phyloP scores from a whole-genome alignment of 2,113 vertebrate species.

The Ellobius talpinus region DNA sequence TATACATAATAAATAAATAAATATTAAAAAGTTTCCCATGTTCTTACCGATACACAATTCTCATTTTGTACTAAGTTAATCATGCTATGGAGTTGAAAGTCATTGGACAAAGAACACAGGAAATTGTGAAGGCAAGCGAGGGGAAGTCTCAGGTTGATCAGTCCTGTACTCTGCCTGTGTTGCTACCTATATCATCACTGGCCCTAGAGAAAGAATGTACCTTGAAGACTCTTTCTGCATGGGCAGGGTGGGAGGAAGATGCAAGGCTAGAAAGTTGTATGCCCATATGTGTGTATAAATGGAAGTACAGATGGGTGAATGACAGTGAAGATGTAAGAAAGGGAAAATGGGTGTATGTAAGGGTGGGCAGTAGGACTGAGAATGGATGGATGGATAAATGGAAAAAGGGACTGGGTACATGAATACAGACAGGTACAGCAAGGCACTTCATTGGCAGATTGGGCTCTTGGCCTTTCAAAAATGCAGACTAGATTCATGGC shows the following conservation, averaged over 20 bases:
- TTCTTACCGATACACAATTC: background rate
- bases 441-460: background rate
- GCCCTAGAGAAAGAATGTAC: background rate
- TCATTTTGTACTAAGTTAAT: background rate
- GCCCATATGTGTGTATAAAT: background rate
- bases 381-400: too few species aligned
- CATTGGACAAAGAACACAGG: background rate
- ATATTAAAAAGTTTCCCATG: fast-evolving
- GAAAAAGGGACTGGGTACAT: background rate
- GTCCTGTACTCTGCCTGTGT: background rate
- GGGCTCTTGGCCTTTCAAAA: background rate
- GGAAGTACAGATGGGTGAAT: background rate
- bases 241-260: background rate
- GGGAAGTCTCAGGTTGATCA: fast-evolving
- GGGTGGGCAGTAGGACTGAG: fast-evolving
- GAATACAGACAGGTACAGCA: background rate
- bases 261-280: background rate
- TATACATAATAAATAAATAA: too few species aligned
- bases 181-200: background rate
- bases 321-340: background rate
- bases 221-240: background rate
- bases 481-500: background rate
- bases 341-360: background rate
- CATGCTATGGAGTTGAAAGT: background rate
- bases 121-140: background rate